Percentiles rank a stretch among this genome's conserved stretches.
Evolutionary conservation across 2,797 vertebrate species (phyloP).

Genomic region (Valencia hispanica): DNA sequence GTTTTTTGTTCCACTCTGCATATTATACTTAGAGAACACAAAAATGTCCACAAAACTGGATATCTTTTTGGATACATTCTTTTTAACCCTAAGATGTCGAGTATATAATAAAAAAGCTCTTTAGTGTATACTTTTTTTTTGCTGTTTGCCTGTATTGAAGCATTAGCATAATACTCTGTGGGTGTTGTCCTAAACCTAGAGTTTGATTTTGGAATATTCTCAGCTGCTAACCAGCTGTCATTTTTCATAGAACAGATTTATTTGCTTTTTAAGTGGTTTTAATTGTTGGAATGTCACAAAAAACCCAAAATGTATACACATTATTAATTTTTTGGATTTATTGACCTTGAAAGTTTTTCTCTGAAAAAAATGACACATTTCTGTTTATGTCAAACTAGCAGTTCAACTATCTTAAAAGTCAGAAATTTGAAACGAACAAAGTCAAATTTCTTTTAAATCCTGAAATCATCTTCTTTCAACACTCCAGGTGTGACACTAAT

Average conservation of each 20-base stretch:
- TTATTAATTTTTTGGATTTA: neutral
- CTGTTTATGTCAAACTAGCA: too few relatives aligned
- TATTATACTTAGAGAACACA: neutral
- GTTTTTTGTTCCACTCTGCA: neutral
- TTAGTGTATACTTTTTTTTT: neutral
- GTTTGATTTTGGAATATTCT: neutral
- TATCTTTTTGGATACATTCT: neutral
- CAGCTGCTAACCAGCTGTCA: neutral
- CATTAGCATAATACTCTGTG: too few relatives aligned
- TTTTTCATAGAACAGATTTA: neutral
- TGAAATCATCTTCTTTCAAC: slow-evolving; percentile 18
- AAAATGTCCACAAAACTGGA: neutral
- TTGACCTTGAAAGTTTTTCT: neutral
- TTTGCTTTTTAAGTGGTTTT: neutral
- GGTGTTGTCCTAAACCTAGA: neutral
- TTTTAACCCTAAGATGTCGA: neutral
- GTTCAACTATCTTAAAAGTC: neutral
- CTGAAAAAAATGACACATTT: neutral
- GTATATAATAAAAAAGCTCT: neutral
- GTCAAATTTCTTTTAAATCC: neutral
- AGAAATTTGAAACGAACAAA: neutral
- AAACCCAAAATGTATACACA: neutral
- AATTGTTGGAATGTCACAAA: neutral
- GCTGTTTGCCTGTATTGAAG: neutral
- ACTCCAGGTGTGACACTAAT: slow-evolving; percentile 29